These are phyloP conservation scores for Tinamus guttatus DNA, from an alignment of 2,113 vertebrate species.

Conservation along the genomic window DNA sequence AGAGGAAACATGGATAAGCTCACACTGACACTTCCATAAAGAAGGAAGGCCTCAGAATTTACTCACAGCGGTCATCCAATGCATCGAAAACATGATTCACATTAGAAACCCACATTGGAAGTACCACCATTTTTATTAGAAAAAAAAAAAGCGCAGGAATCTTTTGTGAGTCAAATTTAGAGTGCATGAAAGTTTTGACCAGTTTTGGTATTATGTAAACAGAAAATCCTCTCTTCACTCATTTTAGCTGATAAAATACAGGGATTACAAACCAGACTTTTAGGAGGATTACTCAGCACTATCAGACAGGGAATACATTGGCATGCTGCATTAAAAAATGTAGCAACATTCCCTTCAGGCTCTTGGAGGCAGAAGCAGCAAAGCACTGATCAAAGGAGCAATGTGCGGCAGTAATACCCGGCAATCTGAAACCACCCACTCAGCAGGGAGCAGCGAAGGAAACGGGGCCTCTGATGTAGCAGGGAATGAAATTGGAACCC, in stretches of 20 bases:
- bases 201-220: conserved; percentile 40
- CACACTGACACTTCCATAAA: background rate
- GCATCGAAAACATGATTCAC: background rate
- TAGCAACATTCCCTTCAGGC: background rate
- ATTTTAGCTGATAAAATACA: conserved; percentile 50
- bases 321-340: background rate
- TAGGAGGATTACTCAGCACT: conserved; percentile 59
- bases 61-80: background rate
- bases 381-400: background rate
- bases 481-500: background rate
- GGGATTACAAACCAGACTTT: conserved; percentile 53
- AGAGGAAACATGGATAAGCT: background rate
- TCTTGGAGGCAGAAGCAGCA: conserved; percentile 19
- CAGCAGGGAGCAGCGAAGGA: background rate
- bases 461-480: background rate
- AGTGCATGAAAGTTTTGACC: conserved; percentile 39
- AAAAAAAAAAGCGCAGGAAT: background rate
- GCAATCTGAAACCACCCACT: conserved; percentile 4
- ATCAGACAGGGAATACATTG: background rate
- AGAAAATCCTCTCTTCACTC: conserved; percentile 51
- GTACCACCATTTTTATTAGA: background rate
- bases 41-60: background rate
- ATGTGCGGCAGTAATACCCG: background rate
- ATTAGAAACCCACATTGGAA: background rate
- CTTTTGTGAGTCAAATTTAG: background rate